phyloP scores from a whole-genome alignment of 2,888 invertebrate species.

The Hyppa rectilinea region DNA sequence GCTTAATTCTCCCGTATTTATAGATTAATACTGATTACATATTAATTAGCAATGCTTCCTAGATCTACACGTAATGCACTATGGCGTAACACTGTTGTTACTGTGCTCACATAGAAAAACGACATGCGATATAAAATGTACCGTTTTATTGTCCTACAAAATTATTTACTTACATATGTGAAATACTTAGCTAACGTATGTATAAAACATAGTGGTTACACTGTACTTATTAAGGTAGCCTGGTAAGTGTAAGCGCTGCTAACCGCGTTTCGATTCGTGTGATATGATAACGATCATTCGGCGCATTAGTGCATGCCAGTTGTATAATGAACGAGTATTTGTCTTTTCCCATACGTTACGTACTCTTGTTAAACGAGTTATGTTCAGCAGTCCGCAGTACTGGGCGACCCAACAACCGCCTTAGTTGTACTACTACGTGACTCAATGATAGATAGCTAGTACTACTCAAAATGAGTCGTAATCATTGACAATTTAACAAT shows the following conservation, averaged over 20 bases:
- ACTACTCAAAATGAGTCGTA: constrained; percentile 46
- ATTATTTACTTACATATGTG: neutral
- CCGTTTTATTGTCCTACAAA: neutral
- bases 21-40: constrained; percentile 26
- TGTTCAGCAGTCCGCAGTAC: constrained; percentile 6
- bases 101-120: constrained; percentile 14
- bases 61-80: constrained; percentile 41
- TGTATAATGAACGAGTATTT: constrained; percentile 69
- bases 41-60: constrained; percentile 46
- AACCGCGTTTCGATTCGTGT: constrained; percentile 64
- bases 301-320: constrained; percentile 69
- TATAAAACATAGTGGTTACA: constrained; percentile 10
- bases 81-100: constrained; percentile 37
- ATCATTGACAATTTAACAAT: constrained; percentile 61
- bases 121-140: neutral
- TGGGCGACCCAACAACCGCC: constrained; percentile 32
- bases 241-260: constrained; percentile 23
- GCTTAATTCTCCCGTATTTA: constrained; percentile 11
- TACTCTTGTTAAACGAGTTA: constrained; percentile 59
- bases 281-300: constrained; percentile 67
- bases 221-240: constrained; percentile 4
- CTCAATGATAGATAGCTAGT: constrained; percentile 47
- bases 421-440: constrained; percentile 43
- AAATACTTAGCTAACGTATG: neutral
- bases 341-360: constrained; percentile 52